Conservation (phyloP, 2,888 invertebrate genomes). For the Dermolepida albohirtum region DNA sequence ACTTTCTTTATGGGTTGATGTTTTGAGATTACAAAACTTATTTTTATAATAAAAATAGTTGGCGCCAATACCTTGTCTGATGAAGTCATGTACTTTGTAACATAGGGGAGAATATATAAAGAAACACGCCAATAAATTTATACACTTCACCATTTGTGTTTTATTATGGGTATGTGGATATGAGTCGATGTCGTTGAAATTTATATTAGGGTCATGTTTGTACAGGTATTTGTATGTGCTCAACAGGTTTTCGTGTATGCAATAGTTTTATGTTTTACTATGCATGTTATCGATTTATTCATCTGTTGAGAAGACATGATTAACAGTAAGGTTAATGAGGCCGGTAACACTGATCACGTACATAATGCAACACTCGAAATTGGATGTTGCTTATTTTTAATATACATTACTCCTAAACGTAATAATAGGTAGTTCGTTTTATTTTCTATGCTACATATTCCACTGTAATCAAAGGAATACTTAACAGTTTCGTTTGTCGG, state of each 20-base stretch:
- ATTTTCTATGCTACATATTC: too few relatives aligned
- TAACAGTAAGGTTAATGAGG: constrained; percentile 34
- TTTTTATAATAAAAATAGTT: constrained; percentile 59
- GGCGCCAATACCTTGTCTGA: constrained; percentile 57
- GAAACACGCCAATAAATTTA: constrained; percentile 53
- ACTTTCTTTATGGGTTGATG: too few relatives aligned
- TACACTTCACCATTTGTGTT: constrained; percentile 49
- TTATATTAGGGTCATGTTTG: constrained; percentile 19
- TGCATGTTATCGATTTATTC: constrained; percentile 27
- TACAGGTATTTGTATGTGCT: constrained; percentile 30
- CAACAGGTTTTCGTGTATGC: constrained; percentile 32
- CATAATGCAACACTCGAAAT: constrained; percentile 8
- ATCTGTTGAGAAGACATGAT: constrained; percentile 23
- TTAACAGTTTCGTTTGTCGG: background rate
- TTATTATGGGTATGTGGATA: constrained; percentile 40
- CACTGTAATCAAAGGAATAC: background rate
- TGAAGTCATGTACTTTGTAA: constrained; percentile 55
- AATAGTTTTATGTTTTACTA: constrained; percentile 28
- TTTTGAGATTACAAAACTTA: constrained; percentile 25
- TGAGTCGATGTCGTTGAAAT: constrained; percentile 29
- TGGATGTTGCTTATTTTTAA: background rate
- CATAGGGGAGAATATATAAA: constrained; percentile 54
- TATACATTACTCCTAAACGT: constrained; percentile 14
- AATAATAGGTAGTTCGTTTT: background rate
- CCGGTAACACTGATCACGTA: constrained; percentile 16